Base-by-base conservation (phyloP, 2,797 vertebrate genomes). In the Ctenochaetus hawaiiensis region DNA sequence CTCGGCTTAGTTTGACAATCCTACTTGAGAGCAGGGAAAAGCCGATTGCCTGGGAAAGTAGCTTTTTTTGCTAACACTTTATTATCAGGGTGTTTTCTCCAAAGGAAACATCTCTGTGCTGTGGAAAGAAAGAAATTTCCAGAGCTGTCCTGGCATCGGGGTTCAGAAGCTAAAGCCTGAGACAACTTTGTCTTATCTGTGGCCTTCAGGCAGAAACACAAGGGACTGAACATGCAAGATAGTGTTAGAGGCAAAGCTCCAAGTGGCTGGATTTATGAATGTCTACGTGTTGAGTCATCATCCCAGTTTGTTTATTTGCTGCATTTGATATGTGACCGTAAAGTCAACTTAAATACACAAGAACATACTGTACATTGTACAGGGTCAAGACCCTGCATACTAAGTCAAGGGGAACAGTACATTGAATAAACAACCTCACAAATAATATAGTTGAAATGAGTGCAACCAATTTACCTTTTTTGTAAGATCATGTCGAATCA, bases 21-120 rank as follows among this genome's bases (percentile, higher is more conserved):
- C 74, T 12, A 8, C 64, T 75, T 48, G 49, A 41, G 62, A 78
- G 72, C 37, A 2, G 20, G n/a, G 72, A 34, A 72, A 87, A 83
- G 74, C 72, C 0, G 72, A 79, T 79, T 81, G 47, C 69, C 63
- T 82, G 82, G 73, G 66, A 90, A 89, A 85, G 71, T 26, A 62
- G 68, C 47, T 75, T 54, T 56, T 44, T 67, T 62, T 65, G 51
- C 37, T 41, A 41, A 62, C 8, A 1, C 49, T 64, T 77, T 61
- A 56, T 66, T 90, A 92, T 91, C 87, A 77, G 85, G 78, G 83
- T 86, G 88, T 90, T 89, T 87, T 89, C 72, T 70, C 56, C 41
- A 67, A 77, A 91, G 90, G 90, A 92, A 93, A 86, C 49, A 44
- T 77, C 16, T 43, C 52, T 48, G 53, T 7, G 9, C 56, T 60